These are phyloP conservation scores for Peromyscus leucopus DNA, from an alignment of 2,113 vertebrate species.

Conservation along the genomic window DNA sequence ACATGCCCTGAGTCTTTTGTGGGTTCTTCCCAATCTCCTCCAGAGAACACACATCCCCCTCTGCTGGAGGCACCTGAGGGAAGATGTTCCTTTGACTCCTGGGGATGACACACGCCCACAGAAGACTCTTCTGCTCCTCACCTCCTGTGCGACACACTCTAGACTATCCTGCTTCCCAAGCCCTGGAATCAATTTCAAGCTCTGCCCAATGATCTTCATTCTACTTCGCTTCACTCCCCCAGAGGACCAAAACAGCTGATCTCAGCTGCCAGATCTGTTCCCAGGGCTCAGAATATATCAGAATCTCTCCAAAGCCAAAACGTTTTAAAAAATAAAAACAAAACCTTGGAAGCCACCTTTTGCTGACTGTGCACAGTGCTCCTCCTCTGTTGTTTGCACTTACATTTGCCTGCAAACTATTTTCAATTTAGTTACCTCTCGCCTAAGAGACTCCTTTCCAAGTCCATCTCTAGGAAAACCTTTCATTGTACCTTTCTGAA, in stretches of 20 bases:
- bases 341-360: background rate
- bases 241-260: background rate
- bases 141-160: background rate
- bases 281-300: background rate
- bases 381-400: background rate
- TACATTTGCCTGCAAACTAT: constrained; percentile 26
- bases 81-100: background rate
- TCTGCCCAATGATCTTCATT: background rate
- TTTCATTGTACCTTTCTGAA: background rate
- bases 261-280: background rate
- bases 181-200: background rate
- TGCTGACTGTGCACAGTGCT: background rate
- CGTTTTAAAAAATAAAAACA: background rate
- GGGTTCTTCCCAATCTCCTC: background rate
- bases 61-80: background rate
- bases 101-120: background rate
- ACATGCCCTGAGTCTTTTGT: background rate
- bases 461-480: background rate
- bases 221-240: background rate
- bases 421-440: constrained; percentile 15
- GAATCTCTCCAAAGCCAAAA: constrained; percentile 36
- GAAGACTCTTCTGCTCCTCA: background rate
- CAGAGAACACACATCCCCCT: background rate
- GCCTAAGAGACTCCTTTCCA: constrained; percentile 14
- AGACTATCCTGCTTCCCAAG: background rate